These are phyloP conservation scores for Nephrotoma appendiculata DNA, from an alignment of 2,888 invertebrate genomes.

Conservation along the genomic window DNA sequence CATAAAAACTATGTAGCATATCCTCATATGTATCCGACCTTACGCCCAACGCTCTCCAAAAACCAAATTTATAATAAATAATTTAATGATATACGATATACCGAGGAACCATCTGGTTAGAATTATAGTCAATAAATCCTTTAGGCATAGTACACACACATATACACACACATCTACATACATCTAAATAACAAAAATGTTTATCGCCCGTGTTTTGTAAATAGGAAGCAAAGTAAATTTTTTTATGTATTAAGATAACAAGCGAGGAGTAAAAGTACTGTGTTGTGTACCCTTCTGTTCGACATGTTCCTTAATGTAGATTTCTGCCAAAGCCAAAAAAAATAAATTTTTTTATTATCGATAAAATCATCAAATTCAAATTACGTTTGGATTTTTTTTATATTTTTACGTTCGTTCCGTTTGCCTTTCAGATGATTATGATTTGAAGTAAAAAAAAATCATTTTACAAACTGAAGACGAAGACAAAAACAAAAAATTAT, in stretches of 20 bases:
- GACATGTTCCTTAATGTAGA: background rate
- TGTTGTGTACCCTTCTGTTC: background rate
- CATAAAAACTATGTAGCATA: no score
- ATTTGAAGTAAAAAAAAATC: background rate
- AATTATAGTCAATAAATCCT: background rate
- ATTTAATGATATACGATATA: background rate
- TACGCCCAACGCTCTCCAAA: no score
- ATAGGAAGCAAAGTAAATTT: background rate
- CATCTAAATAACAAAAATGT: background rate
- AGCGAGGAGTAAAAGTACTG: background rate
- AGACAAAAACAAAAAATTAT: background rate
- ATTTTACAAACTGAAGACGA: background rate
- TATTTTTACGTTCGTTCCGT: background rate
- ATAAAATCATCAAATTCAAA: background rate
- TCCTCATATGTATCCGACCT: no score
- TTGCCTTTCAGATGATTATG: background rate
- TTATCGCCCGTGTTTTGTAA: background rate
- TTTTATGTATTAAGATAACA: background rate
- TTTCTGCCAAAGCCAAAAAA: background rate
- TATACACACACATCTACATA: background rate
- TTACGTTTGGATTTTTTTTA: background rate
- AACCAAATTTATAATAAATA: background rate
- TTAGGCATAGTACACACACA: background rate
- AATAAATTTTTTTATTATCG: background rate
- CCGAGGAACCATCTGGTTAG: background rate